phyloP scores from a whole-genome alignment of 2,888 invertebrate species.

The Andrena bicolor region DNA sequence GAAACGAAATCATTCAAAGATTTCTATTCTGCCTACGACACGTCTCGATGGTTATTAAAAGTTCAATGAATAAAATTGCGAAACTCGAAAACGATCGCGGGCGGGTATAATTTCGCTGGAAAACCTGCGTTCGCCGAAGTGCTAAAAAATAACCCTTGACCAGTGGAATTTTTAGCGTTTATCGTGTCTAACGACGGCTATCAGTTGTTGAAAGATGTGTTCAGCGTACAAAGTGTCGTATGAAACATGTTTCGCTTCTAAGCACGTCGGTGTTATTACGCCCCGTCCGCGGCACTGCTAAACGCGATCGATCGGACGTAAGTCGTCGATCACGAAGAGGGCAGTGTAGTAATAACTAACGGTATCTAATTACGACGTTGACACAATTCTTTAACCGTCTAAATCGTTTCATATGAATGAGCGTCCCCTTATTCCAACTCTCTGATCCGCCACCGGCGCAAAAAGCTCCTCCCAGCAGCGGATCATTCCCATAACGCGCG shows the following conservation, averaged over 20 bases:
- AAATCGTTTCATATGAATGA: conserved; percentile 47
- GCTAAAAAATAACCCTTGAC: no score
- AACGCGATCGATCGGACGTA: conserved; percentile 45
- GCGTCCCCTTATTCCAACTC: conserved; percentile 13
- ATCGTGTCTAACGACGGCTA: background rate
- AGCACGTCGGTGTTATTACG: conserved; percentile 7
- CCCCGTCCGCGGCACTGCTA: conserved; percentile 1
- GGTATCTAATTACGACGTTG: conserved; percentile 53
- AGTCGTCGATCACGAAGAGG: conserved; percentile 35
- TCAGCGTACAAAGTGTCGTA: background rate
- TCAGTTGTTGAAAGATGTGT: background rate
- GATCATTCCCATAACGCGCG: conserved; percentile 14
- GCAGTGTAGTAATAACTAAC: conserved; percentile 47
- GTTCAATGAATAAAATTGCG: no score
- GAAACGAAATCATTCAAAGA: no score
- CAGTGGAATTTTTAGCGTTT: background rate
- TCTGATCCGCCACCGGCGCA: background rate
- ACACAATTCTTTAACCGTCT: conserved; percentile 39
- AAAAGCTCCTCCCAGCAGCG: background rate
- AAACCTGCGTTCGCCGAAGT: no score
- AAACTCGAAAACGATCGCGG: no score
- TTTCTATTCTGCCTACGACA: no score
- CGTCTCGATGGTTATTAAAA: no score
- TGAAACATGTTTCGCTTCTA: background rate
- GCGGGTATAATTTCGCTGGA: no score